Conservation (phyloP, 2,888 invertebrate genomes). For the Eristalis intricaria region DNA sequence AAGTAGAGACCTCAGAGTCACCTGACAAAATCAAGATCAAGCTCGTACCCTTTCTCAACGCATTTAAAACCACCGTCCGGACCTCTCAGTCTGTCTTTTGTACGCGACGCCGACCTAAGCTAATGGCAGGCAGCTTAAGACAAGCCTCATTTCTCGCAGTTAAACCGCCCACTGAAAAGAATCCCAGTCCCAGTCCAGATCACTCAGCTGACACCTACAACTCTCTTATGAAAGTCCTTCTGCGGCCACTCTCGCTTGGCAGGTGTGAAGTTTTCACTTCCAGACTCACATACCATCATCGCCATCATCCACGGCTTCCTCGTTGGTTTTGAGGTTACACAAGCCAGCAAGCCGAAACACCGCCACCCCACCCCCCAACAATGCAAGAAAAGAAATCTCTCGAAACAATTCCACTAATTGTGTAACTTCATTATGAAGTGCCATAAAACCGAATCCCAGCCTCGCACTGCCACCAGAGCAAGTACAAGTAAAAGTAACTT, state of each 20-base stretch:
- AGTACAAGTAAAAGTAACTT: not conserved
- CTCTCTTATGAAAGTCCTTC: not conserved
- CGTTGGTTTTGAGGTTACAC: not conserved
- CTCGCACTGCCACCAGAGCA: not conserved
- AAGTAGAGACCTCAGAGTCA: too few species aligned
- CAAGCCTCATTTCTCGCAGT: too few species aligned
- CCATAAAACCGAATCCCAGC: not conserved
- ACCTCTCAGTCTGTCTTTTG: too few species aligned
- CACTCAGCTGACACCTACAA: not conserved
- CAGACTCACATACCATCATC: not conserved
- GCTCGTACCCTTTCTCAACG: too few species aligned
- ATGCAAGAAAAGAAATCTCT: conserved; percentile 24
- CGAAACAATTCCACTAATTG: conserved; percentile 24
- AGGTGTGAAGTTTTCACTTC: not conserved
- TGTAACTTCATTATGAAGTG: conserved; percentile 13
- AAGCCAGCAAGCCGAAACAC: not conserved
- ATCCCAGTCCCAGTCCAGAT: too few species aligned
- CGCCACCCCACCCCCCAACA: not conserved
- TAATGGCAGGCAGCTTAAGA: too few species aligned
- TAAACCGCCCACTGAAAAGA: too few species aligned
- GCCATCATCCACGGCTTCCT: not conserved
- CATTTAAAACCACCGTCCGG: too few species aligned
- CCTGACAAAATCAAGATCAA: too few species aligned
- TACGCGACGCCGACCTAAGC: too few species aligned
- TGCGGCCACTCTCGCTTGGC: not conserved